phyloP scores from a whole-genome alignment of 1,140 invertebrate species.

The Drosophila arawakana region DNA sequence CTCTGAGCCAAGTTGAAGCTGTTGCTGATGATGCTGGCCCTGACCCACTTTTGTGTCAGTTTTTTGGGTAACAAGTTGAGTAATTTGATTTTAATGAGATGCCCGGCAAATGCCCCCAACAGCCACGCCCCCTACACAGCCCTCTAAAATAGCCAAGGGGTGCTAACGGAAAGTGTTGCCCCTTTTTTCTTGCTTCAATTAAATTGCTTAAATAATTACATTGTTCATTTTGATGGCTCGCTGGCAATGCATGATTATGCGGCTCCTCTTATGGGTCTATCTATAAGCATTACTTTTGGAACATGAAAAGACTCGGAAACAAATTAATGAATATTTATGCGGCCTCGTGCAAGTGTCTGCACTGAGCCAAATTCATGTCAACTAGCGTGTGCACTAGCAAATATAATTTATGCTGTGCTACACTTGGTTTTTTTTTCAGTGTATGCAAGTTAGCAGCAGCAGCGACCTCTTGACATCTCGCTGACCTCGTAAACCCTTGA shows the following conservation, averaged over 20 bases:
- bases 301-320: slow-evolving; percentile 28
- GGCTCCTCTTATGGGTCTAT: slow-evolving; percentile 6
- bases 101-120: slow-evolving; percentile 51
- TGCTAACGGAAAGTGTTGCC: not conserved
- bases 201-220: not conserved
- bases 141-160: no score
- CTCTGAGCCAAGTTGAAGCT: not conserved
- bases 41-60: slow-evolving; percentile 62
- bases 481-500: slow-evolving; percentile 74
- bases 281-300: slow-evolving; percentile 25
- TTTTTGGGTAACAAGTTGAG: slow-evolving; percentile 52
- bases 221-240: not conserved
- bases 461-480: slow-evolving; percentile 57
- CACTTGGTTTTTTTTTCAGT: slow-evolving; percentile 5
- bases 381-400: not conserved
- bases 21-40: slow-evolving; percentile 43
- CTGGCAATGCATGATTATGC: not conserved
- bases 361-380: slow-evolving; percentile 9
- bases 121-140: no score
- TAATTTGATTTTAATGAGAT: slow-evolving; percentile 76
- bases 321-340: slow-evolving; percentile 78
- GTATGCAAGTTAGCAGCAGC: slow-evolving; percentile 8
- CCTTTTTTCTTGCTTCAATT: slow-evolving; percentile 1
- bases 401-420: not conserved
- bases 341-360: slow-evolving; percentile 17